Evolutionary conservation across 2,888 invertebrate genomes (phyloP).

Genomic region (Nasonovia ribisnigri): DNA sequence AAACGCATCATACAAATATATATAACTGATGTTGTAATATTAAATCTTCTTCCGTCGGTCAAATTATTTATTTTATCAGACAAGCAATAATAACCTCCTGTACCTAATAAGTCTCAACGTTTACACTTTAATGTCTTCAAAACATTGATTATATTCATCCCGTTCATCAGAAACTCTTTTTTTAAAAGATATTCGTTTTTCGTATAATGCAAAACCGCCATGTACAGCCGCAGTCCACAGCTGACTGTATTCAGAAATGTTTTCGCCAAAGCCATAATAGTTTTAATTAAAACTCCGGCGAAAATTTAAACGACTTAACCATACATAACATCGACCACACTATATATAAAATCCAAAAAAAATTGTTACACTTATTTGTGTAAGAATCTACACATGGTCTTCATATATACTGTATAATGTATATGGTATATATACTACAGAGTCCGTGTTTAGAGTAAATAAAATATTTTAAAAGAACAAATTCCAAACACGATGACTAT

Average conservation of each 20-base stretch:
- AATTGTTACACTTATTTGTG: not conserved
- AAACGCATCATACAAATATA: not conserved
- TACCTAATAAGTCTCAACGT: not conserved
- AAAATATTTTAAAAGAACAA: not conserved
- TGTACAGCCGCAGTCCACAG: not conserved
- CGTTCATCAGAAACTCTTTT: not conserved
- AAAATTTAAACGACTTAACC: not conserved
- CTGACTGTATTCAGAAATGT: not conserved
- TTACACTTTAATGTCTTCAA: not conserved
- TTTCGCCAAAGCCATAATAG: not conserved
- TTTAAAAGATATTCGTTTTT: not conserved
- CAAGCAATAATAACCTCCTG: not conserved
- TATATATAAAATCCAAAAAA: not conserved
- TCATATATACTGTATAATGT: no score
- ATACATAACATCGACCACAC: not conserved
- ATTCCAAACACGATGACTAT: not conserved
- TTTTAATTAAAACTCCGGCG: not conserved
- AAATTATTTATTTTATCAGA: not conserved
- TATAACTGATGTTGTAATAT: not conserved
- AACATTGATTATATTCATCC: not conserved
- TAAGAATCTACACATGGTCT: not conserved
- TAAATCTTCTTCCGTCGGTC: not conserved
- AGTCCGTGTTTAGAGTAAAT: not conserved
- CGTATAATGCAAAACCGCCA: not conserved
- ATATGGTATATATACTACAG: not conserved